A percentile compares a stretch with the other conserved stretches of the same genome.
Evolutionary conservation across 2,888 invertebrate species (phyloP).

Genomic region (Hoplodrina blanda): DNA sequence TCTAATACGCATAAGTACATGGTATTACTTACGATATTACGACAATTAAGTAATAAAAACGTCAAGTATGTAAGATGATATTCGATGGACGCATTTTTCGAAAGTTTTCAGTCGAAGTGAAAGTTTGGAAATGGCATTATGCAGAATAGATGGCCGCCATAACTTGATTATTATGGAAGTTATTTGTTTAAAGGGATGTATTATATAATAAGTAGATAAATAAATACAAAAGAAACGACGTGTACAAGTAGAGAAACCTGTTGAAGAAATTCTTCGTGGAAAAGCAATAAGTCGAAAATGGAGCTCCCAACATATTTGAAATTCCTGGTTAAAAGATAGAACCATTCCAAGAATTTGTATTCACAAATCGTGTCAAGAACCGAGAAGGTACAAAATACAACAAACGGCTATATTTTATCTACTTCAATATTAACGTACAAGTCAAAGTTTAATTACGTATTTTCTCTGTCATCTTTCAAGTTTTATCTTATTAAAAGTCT

Average conservation of each 20-base stretch:
- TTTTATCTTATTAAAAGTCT: conserved; percentile 2
- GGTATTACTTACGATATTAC: conserved; percentile 37
- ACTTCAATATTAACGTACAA: neutral
- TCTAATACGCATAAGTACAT: conserved; percentile 24
- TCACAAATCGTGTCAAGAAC: neutral
- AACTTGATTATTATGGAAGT: conserved; percentile 16
- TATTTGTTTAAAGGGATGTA: conserved; percentile 33
- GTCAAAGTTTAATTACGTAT: neutral
- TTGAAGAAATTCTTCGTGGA: conserved; percentile 5
- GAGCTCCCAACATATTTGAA: neutral
- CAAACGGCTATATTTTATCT: neutral
- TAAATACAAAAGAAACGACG: neutral
- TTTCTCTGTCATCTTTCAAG: neutral
- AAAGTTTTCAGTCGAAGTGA: conserved; percentile 60
- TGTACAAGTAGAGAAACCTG: neutral
- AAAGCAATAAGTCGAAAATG: conserved; percentile 6
- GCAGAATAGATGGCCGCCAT: conserved; percentile 46
- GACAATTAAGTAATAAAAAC: conserved; percentile 57
- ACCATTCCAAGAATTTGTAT: neutral
- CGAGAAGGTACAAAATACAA: conserved; percentile 1
- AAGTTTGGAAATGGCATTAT: conserved; percentile 51
- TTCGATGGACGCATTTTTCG: conserved; percentile 36
- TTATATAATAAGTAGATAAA: conserved; percentile 8
- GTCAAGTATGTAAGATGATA: conserved; percentile 36
- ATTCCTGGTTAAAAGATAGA: conserved; percentile 1